These are phyloP conservation scores for Dipus sagitta DNA, from an alignment of 2,797 vertebrate genomes.

Conservation along the genomic window DNA sequence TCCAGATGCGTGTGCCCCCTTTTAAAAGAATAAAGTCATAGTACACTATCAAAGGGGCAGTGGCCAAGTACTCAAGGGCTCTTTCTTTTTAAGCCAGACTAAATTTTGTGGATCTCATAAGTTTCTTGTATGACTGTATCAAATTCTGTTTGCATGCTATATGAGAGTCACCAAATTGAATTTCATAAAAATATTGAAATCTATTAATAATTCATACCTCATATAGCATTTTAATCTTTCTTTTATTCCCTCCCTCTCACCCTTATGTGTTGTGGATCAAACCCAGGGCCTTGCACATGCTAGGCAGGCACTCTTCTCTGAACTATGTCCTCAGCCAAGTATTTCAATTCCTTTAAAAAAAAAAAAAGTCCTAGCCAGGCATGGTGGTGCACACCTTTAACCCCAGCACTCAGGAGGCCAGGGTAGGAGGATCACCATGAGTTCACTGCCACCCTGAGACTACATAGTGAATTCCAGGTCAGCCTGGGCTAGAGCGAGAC, in stretches of 20 bases:
- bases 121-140: background rate
- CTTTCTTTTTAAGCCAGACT: background rate
- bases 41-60: no score
- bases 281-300: background rate
- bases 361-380: background rate
- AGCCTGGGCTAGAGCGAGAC: no score
- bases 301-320: background rate
- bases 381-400: no score
- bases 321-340: background rate
- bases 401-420: no score
- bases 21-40: no score
- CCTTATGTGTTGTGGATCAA: background rate
- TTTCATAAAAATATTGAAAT: conserved; percentile 31
- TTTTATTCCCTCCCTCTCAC: background rate
- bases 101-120: background rate
- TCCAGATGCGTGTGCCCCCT: no score
- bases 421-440: no score
- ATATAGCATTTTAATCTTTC: background rate
- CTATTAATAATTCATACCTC: background rate
- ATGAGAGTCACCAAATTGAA: background rate
- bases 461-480: no score
- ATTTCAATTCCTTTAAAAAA: background rate
- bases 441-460: no score
- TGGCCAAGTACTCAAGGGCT: no score
- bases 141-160: background rate